phyloP scores from a whole-genome alignment of 1,140 invertebrate genomes.

The Zaprionus gabonicus region DNA sequence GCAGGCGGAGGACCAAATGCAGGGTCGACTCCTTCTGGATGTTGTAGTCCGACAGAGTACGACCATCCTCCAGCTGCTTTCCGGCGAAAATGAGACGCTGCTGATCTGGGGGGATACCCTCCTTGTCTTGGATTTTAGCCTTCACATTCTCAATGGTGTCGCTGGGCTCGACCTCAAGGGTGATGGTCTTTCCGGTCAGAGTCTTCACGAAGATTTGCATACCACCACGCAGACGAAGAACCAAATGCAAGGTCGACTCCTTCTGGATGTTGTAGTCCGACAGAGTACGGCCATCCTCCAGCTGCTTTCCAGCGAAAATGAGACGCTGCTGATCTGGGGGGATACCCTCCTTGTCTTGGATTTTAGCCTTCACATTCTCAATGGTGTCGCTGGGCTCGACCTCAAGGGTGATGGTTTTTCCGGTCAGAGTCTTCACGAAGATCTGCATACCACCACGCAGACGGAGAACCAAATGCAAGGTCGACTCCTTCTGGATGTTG shows the following conservation, averaged over 20 bases:
- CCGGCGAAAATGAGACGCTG: slow-evolving; percentile 91
- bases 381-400: slow-evolving; percentile 92
- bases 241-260: slow-evolving; percentile 96
- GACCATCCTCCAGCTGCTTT: slow-evolving; percentile 92
- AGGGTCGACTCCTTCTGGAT: slow-evolving; percentile 96
- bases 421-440: slow-evolving; percentile 93
- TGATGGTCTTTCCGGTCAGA: slow-evolving; percentile 93
- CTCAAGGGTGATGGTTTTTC: slow-evolving; percentile 93
- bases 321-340: slow-evolving; percentile 90
- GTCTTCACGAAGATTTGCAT: slow-evolving; percentile 95
- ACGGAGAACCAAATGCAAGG: slow-evolving; percentile 88
- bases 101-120: slow-evolving; percentile 90
- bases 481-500: slow-evolving; percentile 88
- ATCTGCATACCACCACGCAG: slow-evolving; percentile 89
- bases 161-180: slow-evolving; percentile 91
- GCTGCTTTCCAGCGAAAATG: slow-evolving; percentile 91
- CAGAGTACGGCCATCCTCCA: slow-evolving; percentile 92
- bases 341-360: slow-evolving; percentile 90
- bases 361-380: slow-evolving; percentile 93
- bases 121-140: slow-evolving; percentile 91
- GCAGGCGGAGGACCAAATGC: slow-evolving; percentile 92
- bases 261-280: slow-evolving; percentile 94
- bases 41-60: slow-evolving; percentile 92
- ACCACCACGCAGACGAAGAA: slow-evolving; percentile 92
- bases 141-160: slow-evolving; percentile 95